These are phyloP conservation scores for Isaurus tuberculatus DNA, from an alignment of 92 coral and sea anemone species.

Conservation along the genomic window DNA sequence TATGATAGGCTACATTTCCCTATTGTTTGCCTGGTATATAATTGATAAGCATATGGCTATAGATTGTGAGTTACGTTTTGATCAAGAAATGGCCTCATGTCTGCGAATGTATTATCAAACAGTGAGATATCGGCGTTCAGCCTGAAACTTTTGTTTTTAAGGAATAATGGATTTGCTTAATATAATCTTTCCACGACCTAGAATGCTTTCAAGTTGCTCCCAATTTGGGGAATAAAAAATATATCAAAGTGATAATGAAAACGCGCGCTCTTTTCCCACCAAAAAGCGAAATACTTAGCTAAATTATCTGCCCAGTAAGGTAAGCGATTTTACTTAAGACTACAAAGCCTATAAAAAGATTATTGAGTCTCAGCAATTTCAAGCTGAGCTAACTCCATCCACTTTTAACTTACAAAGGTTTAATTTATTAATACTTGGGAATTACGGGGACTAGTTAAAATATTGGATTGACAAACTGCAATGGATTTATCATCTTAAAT, in stretches of 20 bases:
- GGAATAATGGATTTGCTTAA: too few species aligned
- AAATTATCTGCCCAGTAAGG: too few species aligned
- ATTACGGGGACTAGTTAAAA: neutral
- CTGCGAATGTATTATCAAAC: neutral
- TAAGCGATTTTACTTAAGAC: too few species aligned
- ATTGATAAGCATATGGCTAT: neutral
- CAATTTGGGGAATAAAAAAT: neutral
- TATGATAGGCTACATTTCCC: neutral
- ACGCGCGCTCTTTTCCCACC: conserved; percentile 3
- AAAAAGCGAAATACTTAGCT: neutral
- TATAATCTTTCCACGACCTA: neutral
- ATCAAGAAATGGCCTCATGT: neutral
- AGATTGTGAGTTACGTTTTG: neutral
- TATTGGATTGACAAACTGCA: neutral
- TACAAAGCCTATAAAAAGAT: too few species aligned
- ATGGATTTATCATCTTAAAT: conserved; percentile 34
- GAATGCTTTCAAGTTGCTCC: neutral
- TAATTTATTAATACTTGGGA: neutral
- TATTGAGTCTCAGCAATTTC: neutral
- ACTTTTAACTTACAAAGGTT: too few species aligned
- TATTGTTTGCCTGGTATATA: neutral
- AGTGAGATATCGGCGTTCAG: too few species aligned
- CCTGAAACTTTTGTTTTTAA: too few species aligned
- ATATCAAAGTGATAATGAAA: neutral
- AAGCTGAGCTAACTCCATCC: neutral